A percentile compares a stretch with the other conserved stretches of the same genome.
Conservation (phyloP, 64 coral and sea anemone genomes). For the Acropora tenuis region DNA sequence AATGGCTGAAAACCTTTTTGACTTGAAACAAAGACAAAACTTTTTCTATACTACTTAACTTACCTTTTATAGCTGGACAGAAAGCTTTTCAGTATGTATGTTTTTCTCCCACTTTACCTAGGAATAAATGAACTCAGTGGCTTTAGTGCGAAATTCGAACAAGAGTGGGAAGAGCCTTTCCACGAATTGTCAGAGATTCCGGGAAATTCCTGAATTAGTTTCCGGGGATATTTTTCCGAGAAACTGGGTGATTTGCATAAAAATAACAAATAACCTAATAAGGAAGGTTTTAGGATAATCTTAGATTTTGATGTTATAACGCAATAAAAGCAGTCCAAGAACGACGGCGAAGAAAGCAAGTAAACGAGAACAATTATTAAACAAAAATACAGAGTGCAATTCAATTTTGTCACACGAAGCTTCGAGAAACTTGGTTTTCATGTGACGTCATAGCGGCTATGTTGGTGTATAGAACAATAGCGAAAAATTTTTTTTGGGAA, state of each 20-base stretch:
- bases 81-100: background rate
- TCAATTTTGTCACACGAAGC: too few species aligned
- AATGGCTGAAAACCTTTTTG: background rate
- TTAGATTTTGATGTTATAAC: background rate
- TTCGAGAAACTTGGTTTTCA: too few species aligned
- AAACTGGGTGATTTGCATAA: background rate
- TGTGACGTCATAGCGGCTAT: too few species aligned
- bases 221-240: background rate
- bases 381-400: too few species aligned
- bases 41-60: background rate
- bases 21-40: background rate
- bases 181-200: background rate
- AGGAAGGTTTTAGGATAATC: background rate
- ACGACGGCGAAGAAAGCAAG: too few species aligned
- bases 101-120: background rate
- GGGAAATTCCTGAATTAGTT: slow-evolving; percentile 8
- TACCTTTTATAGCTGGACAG: background rate
- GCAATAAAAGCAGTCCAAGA: background rate
- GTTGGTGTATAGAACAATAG: too few species aligned
- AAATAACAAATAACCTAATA: background rate
- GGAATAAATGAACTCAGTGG: background rate
- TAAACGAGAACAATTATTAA: too few species aligned
- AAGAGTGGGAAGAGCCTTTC: background rate
- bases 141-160: background rate
- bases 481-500: too few species aligned